Conservation (phyloP, 2,888 invertebrate genomes). For the Linyphia triangularis region DNA sequence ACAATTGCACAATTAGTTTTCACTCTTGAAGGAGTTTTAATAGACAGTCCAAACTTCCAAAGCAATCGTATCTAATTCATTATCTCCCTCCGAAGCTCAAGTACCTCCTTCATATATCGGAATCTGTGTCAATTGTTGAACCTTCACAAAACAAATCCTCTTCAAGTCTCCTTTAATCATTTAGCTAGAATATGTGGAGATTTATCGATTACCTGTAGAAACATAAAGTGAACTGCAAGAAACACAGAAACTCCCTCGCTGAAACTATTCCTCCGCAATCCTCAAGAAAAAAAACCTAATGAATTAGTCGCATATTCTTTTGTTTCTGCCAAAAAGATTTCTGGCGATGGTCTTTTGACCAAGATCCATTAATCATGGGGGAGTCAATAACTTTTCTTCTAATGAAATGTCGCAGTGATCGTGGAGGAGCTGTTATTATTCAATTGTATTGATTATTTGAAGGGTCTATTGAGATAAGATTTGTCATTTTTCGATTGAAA, state of each 20-base stretch:
- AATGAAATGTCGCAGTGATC: conserved; percentile 11
- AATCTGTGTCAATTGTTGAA: conserved; percentile 27
- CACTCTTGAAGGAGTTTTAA: not conserved
- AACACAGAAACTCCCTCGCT: not conserved
- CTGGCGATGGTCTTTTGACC: conserved; percentile 17
- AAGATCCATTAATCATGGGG: conserved; percentile 34
- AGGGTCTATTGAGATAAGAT: not conserved
- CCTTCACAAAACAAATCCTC: conserved; percentile 15
- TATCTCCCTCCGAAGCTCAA: conserved; percentile 26
- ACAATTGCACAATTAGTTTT: not conserved
- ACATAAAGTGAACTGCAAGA: conserved; percentile 9
- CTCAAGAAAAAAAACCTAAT: conserved; percentile 21
- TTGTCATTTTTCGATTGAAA: not conserved
- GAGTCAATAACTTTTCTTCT: conserved; percentile 46
- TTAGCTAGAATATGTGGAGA: conserved; percentile 37
- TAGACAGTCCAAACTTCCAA: not conserved
- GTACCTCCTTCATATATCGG: conserved; percentile 23
- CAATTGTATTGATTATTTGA: conserved; percentile 11
- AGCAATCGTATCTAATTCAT: conserved; percentile 11
- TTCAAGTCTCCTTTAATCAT: conserved; percentile 49
- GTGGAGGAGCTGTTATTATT: conserved; percentile 9
- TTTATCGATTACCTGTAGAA: conserved; percentile 36
- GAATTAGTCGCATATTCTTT: conserved; percentile 47
- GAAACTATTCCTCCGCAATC: not conserved
- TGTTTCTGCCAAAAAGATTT: conserved; percentile 42